phyloP scores from a whole-genome alignment of 1,140 invertebrate species.

The Brachionus manjavacas region DNA sequence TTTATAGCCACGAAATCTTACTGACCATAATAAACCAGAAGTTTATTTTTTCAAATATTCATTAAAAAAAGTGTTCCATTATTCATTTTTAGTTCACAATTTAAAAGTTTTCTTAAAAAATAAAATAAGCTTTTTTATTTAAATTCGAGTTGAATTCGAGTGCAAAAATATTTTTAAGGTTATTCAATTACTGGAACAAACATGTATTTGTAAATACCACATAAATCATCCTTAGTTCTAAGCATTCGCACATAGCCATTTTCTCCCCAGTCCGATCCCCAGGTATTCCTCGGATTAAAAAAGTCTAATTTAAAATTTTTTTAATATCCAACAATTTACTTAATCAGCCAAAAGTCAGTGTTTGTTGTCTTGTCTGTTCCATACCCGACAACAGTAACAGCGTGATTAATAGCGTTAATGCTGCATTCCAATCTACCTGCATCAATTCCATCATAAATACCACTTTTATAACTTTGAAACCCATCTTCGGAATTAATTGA shows the following conservation, averaged over 20 bases:
- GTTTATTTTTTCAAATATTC: too few relatives aligned
- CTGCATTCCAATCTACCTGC: neutral
- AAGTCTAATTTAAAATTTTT: conserved; percentile 47
- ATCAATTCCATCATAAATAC: conserved; percentile 18
- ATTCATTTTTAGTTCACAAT: too few relatives aligned
- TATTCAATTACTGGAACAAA: conserved; percentile 55
- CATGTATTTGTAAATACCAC: conserved; percentile 67
- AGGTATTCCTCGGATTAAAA: conserved; percentile 57
- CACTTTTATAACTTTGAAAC: neutral
- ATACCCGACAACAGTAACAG: conserved; percentile 84
- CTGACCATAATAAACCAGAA: too few relatives aligned
- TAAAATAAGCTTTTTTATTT: too few relatives aligned
- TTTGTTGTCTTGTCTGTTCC: conserved; percentile 68
- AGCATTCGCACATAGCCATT: conserved; percentile 83
- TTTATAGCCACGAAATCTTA: too few relatives aligned
- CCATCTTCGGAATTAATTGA: conserved; percentile 69
- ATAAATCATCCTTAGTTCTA: conserved; percentile 77
- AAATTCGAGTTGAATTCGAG: too few relatives aligned
- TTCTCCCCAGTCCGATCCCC: conserved; percentile 75
- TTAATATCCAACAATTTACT: conserved; percentile 47
- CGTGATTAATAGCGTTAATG: conserved; percentile 67
- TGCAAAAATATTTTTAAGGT: neutral
- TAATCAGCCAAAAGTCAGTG: conserved; percentile 60
- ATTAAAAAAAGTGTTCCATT: too few relatives aligned
- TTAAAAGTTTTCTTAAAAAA: too few relatives aligned